phyloP scores from a whole-genome alignment of 2,113 vertebrate species.

The Quiscalus mexicanus region DNA sequence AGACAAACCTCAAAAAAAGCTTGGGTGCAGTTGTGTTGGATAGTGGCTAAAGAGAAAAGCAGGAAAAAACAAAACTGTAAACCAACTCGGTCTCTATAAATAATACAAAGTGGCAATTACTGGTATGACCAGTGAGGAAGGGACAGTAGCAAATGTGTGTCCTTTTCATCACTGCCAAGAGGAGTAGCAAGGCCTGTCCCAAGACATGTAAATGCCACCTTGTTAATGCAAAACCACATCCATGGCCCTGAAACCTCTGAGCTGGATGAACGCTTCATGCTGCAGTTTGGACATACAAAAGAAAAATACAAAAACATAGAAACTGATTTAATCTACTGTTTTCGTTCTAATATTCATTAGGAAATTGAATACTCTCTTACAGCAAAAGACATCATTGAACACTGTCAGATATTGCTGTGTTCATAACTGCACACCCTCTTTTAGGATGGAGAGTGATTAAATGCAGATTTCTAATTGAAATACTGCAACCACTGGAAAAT shows the following conservation, averaged over 20 bases:
- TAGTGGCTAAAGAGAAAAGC: neutral
- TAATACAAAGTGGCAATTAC: slow-evolving; percentile 14
- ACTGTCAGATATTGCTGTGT: neutral
- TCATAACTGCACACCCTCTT: neutral
- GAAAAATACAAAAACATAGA: neutral
- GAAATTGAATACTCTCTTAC: neutral
- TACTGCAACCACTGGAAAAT: neutral
- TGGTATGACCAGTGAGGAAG: neutral
- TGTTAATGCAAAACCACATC: neutral
- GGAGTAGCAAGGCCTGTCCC: neutral
- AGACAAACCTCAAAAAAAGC: slow-evolving; percentile 35
- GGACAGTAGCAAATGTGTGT: neutral
- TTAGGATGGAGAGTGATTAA: neutral
- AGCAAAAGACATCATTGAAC: neutral
- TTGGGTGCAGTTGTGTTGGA: neutral
- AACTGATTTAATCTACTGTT: neutral
- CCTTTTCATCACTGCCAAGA: neutral
- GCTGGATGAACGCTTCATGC: neutral
- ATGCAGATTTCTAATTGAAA: neutral
- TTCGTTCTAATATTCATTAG: neutral
- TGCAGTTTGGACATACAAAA: neutral
- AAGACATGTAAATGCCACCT: neutral
- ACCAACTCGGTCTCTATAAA: slow-evolving; percentile 7
- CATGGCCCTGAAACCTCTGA: neutral
- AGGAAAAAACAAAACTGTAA: neutral